A percentile compares a stretch with the other conserved stretches of the same genome.
Evolutionary conservation across 2,113 vertebrate species (phyloP).

Genomic region (Trachemys scripta): DNA sequence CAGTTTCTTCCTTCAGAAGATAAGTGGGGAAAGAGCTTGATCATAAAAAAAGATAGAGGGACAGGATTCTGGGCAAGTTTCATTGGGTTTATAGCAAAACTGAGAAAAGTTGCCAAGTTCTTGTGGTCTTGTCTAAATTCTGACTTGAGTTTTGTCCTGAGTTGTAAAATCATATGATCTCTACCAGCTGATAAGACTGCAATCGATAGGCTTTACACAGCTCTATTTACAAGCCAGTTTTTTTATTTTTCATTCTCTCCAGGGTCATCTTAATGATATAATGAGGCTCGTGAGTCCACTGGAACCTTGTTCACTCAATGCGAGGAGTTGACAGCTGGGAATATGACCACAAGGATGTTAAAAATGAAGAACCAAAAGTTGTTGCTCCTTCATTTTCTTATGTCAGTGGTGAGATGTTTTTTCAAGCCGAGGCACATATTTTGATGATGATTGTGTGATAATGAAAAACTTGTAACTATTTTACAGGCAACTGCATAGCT

Average conservation of each 20-base stretch:
- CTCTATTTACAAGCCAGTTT: neutral
- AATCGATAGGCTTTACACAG: rapidly evolving
- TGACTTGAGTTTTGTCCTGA: neutral
- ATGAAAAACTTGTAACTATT: slow-evolving; percentile 53
- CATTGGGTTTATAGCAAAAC: neutral
- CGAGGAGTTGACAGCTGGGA: neutral
- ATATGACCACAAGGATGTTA: neutral
- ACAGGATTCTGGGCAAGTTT: neutral
- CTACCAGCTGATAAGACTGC: slow-evolving; percentile 16
- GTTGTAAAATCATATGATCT: neutral
- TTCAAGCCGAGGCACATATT: slow-evolving; percentile 33
- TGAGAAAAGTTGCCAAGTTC: neutral
- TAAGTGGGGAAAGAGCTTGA: neutral
- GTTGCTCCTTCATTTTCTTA: neutral
- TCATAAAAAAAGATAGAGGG: rapidly evolving
- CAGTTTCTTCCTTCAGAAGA: neutral
- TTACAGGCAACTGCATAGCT: slow-evolving; percentile 33
- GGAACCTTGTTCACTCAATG: slow-evolving; percentile 3
- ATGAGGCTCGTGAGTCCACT: neutral
- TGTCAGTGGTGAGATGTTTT: neutral
- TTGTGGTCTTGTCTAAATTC: neutral
- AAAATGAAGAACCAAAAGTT: slow-evolving; percentile 26
- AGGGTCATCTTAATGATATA: neutral
- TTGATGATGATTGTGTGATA: slow-evolving; percentile 11
- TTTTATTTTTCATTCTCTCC: neutral